phyloP scores from a whole-genome alignment of 2,797 vertebrate species.

The Karalla daura region DNA sequence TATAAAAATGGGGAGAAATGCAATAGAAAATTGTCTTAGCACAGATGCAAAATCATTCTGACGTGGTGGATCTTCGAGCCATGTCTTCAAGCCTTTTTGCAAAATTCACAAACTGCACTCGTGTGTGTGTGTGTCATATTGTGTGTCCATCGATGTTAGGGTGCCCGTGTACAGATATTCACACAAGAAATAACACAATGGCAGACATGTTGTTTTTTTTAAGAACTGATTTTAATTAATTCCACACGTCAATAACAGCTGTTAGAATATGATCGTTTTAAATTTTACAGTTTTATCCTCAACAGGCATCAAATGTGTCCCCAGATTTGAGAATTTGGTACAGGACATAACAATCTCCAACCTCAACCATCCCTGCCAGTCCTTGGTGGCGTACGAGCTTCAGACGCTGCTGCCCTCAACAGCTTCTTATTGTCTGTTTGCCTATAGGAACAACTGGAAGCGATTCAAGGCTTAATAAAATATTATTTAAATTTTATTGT shows the following conservation, averaged over 20 bases:
- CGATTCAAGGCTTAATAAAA: slow-evolving; percentile 88
- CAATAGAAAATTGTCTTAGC: too few relatives aligned
- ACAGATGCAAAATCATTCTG: too few relatives aligned
- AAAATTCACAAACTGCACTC: too few relatives aligned
- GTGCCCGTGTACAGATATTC: too few relatives aligned
- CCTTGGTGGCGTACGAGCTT: slow-evolving; percentile 62
- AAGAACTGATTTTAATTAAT: slow-evolving; percentile 88
- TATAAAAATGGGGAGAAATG: too few relatives aligned
- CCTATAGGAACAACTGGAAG: slow-evolving; percentile 82
- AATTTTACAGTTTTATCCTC: slow-evolving; percentile 82
- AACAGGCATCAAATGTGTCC: slow-evolving; percentile 79
- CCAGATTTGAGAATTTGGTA: slow-evolving; percentile 74
- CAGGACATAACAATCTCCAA: slow-evolving; percentile 70
- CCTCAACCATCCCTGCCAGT: slow-evolving; percentile 57
- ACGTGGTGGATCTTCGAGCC: too few relatives aligned
- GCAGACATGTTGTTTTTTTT: slow-evolving; percentile 70
- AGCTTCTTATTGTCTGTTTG: slow-evolving; percentile 63
- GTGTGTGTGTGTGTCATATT: neutral
- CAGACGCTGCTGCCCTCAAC: slow-evolving; percentile 58
- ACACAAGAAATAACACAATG: slow-evolving; percentile 64
- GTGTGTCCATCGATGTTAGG: too few relatives aligned
- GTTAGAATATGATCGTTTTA: slow-evolving; percentile 83
- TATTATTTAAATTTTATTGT: slow-evolving; percentile 89
- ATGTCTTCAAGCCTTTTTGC: too few relatives aligned
- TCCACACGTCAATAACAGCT: slow-evolving; percentile 88